Base-by-base conservation (phyloP, 1,140 invertebrate species). In the Nylanderia fulva region DNA sequence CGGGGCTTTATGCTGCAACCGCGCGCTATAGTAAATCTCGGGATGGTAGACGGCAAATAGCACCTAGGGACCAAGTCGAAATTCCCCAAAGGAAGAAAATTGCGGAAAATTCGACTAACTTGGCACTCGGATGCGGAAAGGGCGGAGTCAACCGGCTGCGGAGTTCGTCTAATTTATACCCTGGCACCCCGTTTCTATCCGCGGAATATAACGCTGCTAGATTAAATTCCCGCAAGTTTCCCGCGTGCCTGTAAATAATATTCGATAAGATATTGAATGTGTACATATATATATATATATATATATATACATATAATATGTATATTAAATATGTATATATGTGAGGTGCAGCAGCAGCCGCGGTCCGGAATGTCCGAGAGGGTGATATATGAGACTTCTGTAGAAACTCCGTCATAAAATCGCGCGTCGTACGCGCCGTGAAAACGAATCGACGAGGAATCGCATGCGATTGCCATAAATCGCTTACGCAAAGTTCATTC, bases 141-240 rank as follows among this genome's bases (percentile, higher is more conserved):
- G 90, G 90, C 88, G 90, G 90, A 90, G 90, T 86, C 88, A 72
- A 75, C 63, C 79, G 71, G 61, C 83, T 82, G 85, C 79, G 76
- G 87, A 88, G 89, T 84, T 86, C 74, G 88, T 86, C 84, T 91
- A 91, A 91, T 91, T 91, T 91, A 91, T 91, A 91, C 85, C 88
- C 90, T 84, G 86, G 72, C 76, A 66, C 82, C 21, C 29, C 68
- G 45, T 61, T 56, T 63, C 60, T 27, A 18, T 18, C 45, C 52
- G 33, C 68, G 52, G 69, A 29, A 69, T 39, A 72, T 58, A 79
- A 18, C 83, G 86, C 29, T 72, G 61, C 58, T 75, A 79, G 80
- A 89, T 90, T 90, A 77, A 90, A 90, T 86, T 89, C 69, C 72
- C 85, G n/a, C 69, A 80, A 90, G 74, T 89, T 79, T 85, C 87